A percentile compares a stretch with the other conserved stretches of the same genome.
These are phyloP conservation scores for Liopterus haemorrhoidalis DNA, from an alignment of 2,888 invertebrate species.

Conservation along the genomic window DNA sequence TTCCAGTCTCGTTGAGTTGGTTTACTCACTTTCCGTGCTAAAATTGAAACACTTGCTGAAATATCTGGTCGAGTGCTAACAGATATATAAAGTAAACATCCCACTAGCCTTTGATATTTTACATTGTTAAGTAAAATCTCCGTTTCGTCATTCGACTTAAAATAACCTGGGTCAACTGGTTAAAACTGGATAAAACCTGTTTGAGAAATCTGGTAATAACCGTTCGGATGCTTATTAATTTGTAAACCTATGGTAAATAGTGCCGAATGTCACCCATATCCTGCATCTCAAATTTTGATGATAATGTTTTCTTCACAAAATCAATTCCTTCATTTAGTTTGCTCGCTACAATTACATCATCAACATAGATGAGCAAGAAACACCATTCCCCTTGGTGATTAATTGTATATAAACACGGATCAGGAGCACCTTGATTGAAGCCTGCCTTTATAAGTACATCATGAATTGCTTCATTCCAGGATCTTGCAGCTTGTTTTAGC, in stretches of 20 bases:
- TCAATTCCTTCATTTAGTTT: neutral
- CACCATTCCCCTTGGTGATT: neutral
- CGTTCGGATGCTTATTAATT: neutral
- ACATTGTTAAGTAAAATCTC: constrained; percentile 1
- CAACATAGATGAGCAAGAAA: no score
- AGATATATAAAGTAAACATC: constrained; percentile 27
- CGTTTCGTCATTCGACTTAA: constrained; percentile 4
- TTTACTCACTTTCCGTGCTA: constrained; percentile 32
- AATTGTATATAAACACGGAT: constrained; percentile 9
- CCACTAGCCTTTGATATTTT: constrained; percentile 22
- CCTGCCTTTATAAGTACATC: no score
- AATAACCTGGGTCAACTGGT: constrained; percentile 9
- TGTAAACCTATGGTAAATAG: constrained; percentile 11
- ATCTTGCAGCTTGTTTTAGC: constrained; percentile 2
- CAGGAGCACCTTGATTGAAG: constrained; percentile 4
- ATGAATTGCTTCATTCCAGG: constrained; percentile 7
- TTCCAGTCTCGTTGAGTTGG: constrained; percentile 33
- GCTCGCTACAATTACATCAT: constrained; percentile 1
- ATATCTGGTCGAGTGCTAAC: constrained; percentile 34
- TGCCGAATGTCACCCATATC: neutral
- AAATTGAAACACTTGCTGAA: constrained; percentile 28
- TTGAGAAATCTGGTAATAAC: neutral
- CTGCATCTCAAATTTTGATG: neutral
- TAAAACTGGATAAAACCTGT: neutral
- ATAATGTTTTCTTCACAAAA: neutral